Conservation (phyloP, 1,140 invertebrate species). For the Centruroides sculpturatus region DNA sequence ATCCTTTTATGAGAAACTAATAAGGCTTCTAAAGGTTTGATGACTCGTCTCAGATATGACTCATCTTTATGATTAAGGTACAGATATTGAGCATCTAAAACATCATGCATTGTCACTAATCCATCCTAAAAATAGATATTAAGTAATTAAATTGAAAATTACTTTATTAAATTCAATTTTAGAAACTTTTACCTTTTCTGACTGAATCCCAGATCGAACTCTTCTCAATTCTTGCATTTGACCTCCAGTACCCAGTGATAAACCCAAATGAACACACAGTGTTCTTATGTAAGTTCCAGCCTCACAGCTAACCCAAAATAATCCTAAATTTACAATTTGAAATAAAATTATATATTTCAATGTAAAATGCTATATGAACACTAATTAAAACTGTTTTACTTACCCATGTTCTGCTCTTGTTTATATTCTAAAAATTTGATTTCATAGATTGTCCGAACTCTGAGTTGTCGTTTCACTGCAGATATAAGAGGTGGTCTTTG, state of each 20-base stretch:
- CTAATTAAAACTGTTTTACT: constrained; percentile 11
- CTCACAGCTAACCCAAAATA: constrained; percentile 95
- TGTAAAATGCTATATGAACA: background rate
- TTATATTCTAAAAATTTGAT: constrained; percentile 89
- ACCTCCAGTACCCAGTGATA: constrained; percentile 87
- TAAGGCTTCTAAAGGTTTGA: constrained; percentile 86
- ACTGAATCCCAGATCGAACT: constrained; percentile 63
- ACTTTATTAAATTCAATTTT: background rate
- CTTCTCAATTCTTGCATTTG: constrained; percentile 96
- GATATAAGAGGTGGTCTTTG: constrained; percentile 86
- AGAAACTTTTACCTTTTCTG: constrained; percentile 30
- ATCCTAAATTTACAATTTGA: constrained; percentile 36
- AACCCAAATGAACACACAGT: constrained; percentile 93
- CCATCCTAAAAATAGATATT: constrained; percentile 41
- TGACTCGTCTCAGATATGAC: constrained; percentile 75
- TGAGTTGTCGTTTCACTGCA: constrained; percentile 92
- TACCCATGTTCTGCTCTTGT: constrained; percentile 71
- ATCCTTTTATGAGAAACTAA: constrained; percentile 74
- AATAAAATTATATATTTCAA: background rate
- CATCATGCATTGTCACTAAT: constrained; percentile 95
- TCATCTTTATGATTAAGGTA: constrained; percentile 98
- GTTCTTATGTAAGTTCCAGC: constrained; percentile 98
- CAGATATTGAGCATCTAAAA: constrained; percentile 93
- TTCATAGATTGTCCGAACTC: constrained; percentile 92
- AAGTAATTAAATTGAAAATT: constrained; percentile 1